Conservation (phyloP, 2,797 vertebrate genomes). For the Sciurus vulgaris region DNA sequence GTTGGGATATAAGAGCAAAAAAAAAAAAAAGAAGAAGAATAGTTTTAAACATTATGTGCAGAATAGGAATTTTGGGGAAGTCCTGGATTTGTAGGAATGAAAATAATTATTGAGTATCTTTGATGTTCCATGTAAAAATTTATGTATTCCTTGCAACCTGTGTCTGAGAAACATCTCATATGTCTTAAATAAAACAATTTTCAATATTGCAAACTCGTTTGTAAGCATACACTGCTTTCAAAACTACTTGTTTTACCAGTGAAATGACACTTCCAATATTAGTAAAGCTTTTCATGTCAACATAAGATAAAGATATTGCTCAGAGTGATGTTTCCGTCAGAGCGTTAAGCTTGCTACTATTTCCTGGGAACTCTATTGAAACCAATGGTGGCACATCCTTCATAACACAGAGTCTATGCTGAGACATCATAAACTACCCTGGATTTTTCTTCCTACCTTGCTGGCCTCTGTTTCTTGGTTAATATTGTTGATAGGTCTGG, state of each 20-base stretch:
- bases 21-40: background rate
- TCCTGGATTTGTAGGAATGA: background rate
- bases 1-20: background rate
- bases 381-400: background rate
- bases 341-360: background rate
- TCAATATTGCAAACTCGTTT: background rate
- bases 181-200: constrained; percentile 55
- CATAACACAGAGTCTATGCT: background rate
- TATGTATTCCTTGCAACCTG: background rate
- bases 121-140: background rate
- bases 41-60: background rate
- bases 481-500: background rate
- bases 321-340: background rate
- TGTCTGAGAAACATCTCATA: background rate
- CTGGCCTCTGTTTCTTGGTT: background rate
- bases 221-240: background rate
- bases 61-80: constrained; percentile 24
- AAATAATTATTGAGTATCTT: background rate
- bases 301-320: background rate
- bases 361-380: background rate
- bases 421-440: background rate
- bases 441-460: background rate
- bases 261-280: background rate
- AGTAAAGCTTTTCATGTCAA: background rate
- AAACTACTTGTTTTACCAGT: constrained; percentile 1